Conservation (phyloP, 2,888 invertebrate species). For the Netelia inedita region DNA sequence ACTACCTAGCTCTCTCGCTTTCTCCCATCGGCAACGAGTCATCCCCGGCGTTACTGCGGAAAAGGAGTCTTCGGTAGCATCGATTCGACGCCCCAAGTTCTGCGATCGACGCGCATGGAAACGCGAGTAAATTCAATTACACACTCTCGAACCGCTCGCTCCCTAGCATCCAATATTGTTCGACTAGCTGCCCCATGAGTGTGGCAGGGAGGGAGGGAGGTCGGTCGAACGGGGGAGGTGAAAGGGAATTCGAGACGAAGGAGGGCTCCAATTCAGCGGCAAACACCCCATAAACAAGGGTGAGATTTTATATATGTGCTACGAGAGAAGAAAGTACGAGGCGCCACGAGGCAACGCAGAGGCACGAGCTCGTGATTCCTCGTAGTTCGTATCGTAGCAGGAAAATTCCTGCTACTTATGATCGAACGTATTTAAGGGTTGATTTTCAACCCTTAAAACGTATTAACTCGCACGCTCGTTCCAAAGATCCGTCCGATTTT, state of each 20-base stretch:
- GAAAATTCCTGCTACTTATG: too few species aligned
- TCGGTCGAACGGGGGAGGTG: neutral
- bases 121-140: slow-evolving; percentile 81
- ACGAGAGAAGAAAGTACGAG: slow-evolving; percentile 39
- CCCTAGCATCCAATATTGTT: slow-evolving; percentile 65
- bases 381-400: slow-evolving; percentile 17
- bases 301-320: slow-evolving; percentile 76
- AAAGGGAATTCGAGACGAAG: slow-evolving; percentile 43
- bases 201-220: slow-evolving; percentile 25
- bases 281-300: slow-evolving; percentile 81
- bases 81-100: slow-evolving; percentile 53
- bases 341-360: slow-evolving; percentile 1
- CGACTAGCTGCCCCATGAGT: slow-evolving; percentile 60
- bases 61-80: slow-evolving; percentile 23
- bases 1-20: neutral
- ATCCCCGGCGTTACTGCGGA: too few species aligned
- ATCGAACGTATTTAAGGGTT: too few species aligned
- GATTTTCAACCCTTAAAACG: too few species aligned
- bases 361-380: slow-evolving; percentile 40
- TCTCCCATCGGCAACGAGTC: too few species aligned
- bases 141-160: slow-evolving; percentile 42
- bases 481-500: too few species aligned
- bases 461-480: too few species aligned
- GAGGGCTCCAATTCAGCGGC: slow-evolving; percentile 65
- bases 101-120: slow-evolving; percentile 77